These are phyloP conservation scores for Theropithecus gelada DNA, from an alignment of 2,113 vertebrate genomes.

Conservation along the genomic window DNA sequence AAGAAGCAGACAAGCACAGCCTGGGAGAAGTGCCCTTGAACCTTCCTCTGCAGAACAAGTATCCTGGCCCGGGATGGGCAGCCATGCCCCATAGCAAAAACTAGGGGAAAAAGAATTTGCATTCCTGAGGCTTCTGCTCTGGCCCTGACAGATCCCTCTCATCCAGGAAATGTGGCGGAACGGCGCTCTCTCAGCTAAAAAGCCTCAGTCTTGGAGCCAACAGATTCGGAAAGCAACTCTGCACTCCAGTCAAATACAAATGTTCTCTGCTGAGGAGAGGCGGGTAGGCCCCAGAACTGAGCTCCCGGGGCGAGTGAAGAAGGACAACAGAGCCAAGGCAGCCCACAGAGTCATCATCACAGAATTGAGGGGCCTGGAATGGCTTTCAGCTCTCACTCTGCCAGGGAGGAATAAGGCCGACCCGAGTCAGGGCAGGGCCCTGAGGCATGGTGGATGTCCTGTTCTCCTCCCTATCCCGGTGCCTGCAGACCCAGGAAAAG, in stretches of 20 bases:
- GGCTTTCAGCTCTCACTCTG: neutral
- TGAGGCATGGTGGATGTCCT: neutral
- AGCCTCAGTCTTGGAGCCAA: constrained; percentile 28
- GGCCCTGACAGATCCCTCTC: constrained; percentile 42
- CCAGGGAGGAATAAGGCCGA: neutral
- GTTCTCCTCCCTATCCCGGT: neutral
- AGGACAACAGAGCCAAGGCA: neutral
- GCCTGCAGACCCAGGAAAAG: neutral
- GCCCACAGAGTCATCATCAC: neutral
- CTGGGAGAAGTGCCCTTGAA: neutral
- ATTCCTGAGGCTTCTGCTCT: constrained; percentile 59
- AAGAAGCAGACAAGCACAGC: neutral
- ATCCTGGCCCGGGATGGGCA: neutral
- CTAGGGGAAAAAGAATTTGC: neutral
- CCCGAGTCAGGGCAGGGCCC: neutral
- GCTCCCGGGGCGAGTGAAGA: neutral
- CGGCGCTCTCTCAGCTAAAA: neutral
- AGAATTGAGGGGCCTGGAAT: neutral
- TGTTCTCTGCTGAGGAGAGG: neutral
- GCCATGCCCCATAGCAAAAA: constrained; percentile 19
- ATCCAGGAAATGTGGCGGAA: constrained; percentile 24
- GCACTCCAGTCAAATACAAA: constrained; percentile 28
- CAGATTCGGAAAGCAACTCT: constrained; percentile 38
- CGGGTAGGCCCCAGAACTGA: neutral
- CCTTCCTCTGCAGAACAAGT: neutral